These are phyloP conservation scores for Berghia stephanieae DNA, from an alignment of 1,140 invertebrate species.

Conservation along the genomic window DNA sequence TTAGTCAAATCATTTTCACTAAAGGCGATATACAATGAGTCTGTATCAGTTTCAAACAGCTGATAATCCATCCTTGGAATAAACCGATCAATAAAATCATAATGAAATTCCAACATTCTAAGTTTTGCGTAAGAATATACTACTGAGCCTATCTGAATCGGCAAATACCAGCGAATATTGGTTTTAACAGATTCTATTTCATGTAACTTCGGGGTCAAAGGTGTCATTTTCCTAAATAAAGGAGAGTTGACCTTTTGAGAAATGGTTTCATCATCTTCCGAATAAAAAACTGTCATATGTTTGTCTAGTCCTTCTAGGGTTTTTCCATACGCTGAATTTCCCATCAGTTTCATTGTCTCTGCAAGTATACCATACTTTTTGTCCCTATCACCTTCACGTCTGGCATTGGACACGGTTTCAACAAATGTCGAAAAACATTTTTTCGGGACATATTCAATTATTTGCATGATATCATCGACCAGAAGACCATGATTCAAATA, in stretches of 20 bases:
- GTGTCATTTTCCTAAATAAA: not conserved
- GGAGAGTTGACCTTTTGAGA: not conserved
- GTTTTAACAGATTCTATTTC: constrained; percentile 11
- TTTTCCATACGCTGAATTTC: constrained; percentile 37
- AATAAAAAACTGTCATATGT: constrained; percentile 29
- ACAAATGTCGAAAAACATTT: constrained; percentile 38
- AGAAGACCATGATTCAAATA: constrained; percentile 42
- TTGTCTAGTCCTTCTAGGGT: constrained; percentile 39
- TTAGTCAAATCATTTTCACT: constrained; percentile 23
- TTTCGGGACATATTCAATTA: constrained; percentile 38
- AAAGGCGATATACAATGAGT: constrained; percentile 43
- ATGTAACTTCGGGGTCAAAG: not conserved
- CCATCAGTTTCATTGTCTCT: constrained; percentile 41
- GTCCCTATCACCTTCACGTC: constrained; percentile 37
- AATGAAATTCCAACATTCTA: constrained; percentile 46
- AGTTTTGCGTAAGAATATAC: constrained; percentile 44
- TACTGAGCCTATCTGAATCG: constrained; percentile 38
- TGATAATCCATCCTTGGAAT: constrained; percentile 37
- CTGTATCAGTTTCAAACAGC: constrained; percentile 48
- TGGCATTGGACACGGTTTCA: constrained; percentile 37
- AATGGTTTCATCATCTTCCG: not conserved
- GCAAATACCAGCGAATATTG: constrained; percentile 19
- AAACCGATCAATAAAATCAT: constrained; percentile 43
- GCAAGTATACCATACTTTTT: constrained; percentile 37
- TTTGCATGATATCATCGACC: constrained; percentile 41